A percentile compares a stretch with the other conserved stretches of the same genome.
Conservation (phyloP, 2,113 vertebrate species). For the Poecile atricapillus region DNA sequence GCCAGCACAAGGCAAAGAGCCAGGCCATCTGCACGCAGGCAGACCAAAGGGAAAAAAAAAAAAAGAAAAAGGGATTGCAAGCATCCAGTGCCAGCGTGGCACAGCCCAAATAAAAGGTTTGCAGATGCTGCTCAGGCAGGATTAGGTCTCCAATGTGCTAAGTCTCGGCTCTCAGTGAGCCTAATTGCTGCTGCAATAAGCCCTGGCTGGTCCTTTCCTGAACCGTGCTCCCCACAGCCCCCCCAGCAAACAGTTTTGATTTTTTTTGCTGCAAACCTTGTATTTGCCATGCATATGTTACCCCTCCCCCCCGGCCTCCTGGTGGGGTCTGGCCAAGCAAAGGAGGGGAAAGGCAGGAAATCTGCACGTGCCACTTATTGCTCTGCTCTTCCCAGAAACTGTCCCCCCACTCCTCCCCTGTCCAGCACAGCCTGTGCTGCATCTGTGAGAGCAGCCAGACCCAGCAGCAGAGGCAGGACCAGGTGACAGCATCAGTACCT, state of each 20-base stretch:
- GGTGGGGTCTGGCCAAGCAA: rapidly evolving
- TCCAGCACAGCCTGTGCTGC: not conserved
- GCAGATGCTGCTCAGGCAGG: slow-evolving; percentile 61
- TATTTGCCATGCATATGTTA: not conserved
- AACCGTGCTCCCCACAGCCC: not conserved
- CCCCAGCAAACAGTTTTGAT: not conserved
- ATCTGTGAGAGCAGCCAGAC: not conserved
- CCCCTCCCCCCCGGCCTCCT: rapidly evolving
- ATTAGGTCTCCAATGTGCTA: slow-evolving; percentile 60
- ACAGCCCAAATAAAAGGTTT: slow-evolving; percentile 53
- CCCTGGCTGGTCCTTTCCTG: slow-evolving; percentile 37
- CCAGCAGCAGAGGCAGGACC: not conserved
- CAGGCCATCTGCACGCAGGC: slow-evolving; percentile 4
- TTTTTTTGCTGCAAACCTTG: not conserved
- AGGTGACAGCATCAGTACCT: not conserved
- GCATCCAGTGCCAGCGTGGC: slow-evolving; percentile 33
- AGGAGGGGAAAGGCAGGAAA: not conserved
- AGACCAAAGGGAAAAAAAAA: not conserved
- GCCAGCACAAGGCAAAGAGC: not conserved
- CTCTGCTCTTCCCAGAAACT: not conserved
- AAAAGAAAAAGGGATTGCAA: not conserved
- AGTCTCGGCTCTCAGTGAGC: slow-evolving; percentile 45
- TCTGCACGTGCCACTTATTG: not conserved
- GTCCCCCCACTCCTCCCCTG: rapidly evolving
- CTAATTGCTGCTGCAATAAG: slow-evolving; percentile 63